Evolutionary conservation across 2,888 invertebrate genomes (phyloP).

Genomic region (Watsonalla binaria): DNA sequence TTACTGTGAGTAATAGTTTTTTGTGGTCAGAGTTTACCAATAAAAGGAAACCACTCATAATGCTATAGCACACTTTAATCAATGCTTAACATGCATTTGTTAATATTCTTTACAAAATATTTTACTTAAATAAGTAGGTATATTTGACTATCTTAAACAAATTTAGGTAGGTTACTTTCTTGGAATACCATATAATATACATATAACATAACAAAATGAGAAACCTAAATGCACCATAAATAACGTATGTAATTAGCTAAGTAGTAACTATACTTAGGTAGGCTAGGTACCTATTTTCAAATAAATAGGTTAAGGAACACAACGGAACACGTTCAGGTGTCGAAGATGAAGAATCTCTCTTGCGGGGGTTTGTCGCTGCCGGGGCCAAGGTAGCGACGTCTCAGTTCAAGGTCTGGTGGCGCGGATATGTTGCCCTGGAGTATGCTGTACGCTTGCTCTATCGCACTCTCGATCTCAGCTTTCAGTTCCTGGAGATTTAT

Average conservation of each 20-base stretch:
- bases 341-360: slow-evolving; percentile 66
- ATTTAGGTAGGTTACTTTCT: no score
- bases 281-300: no score
- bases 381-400: slow-evolving; percentile 64
- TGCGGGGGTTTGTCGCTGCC: slow-evolving; percentile 65
- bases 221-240: background rate
- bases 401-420: slow-evolving; percentile 65
- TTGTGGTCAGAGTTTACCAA: no score
- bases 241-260: background rate
- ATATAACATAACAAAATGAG: background rate
- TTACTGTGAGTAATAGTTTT: no score
- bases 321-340: slow-evolving; percentile 22
- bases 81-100: no score
- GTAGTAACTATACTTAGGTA: background rate
- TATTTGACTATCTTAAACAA: no score
- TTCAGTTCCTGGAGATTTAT: slow-evolving; percentile 57
- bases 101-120: no score
- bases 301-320: no score
- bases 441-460: slow-evolving; percentile 74
- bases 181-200: no score
- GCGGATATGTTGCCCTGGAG: slow-evolving; percentile 75
- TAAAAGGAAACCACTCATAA: no score
- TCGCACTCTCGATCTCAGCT: slow-evolving; percentile 65
- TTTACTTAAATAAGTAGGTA: no score
- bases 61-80: no score